These are phyloP conservation scores for Setipinna tenuifilis DNA, from an alignment of 2,797 vertebrate genomes.

Conservation along the genomic window DNA sequence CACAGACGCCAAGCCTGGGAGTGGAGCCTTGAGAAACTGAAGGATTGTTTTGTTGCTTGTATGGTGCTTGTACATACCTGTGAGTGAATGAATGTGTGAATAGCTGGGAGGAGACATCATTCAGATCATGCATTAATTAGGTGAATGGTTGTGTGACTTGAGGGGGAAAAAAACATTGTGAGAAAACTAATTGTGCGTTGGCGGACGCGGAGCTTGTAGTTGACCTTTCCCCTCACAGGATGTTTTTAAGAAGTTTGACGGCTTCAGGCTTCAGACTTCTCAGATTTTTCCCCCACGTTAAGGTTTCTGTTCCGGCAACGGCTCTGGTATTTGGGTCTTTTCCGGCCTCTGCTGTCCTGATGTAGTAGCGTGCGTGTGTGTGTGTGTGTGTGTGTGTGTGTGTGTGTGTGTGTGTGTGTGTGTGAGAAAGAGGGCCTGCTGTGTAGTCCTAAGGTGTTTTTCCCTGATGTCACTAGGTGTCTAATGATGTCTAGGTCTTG, in stretches of 20 bases:
- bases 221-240: constrained; percentile 13
- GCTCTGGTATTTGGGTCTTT: background rate
- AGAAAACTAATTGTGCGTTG: background rate
- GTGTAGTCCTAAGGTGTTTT: background rate
- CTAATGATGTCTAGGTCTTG: background rate
- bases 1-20: background rate
- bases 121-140: background rate
- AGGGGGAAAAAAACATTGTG: too few species aligned
- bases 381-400: background rate
- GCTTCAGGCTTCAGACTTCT: background rate
- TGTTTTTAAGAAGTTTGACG: constrained; percentile 14
- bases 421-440: background rate
- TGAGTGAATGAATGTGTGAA: background rate
- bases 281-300: background rate
- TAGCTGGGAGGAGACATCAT: background rate
- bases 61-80: background rate
- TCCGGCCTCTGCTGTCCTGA: background rate
- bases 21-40: background rate
- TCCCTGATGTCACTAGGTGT: background rate
- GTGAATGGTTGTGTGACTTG: background rate
- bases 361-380: background rate
- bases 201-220: background rate
- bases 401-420: background rate
- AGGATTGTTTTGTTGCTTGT: background rate
- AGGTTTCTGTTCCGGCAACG: background rate